Evolutionary conservation across 2,888 invertebrate genomes (phyloP), one percentile per base, ranked within the genome.

Genomic region (Onthophagus sagittarius): DNA sequence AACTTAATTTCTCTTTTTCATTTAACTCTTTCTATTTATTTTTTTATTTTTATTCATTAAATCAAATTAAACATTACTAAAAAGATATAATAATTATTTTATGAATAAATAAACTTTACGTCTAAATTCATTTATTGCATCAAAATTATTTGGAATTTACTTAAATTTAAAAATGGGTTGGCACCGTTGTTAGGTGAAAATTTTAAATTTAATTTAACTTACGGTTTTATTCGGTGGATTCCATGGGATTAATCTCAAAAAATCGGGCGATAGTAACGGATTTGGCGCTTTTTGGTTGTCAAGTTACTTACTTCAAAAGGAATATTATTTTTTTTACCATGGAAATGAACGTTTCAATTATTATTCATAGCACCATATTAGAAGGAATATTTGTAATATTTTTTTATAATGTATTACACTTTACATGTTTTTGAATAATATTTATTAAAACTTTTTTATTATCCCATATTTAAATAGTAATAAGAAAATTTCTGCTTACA

Each of bases 1-100:
- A 53, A 53, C 39, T 1, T 53, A 53, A 23, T 53, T 15, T 87
- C 83, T 81, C 90, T 92, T 65, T 92, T 86, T 72, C 91, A 83
- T 76, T 88, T 88, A 64, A 91, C 90, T 15, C 98, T 87, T 0
- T 86, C 81, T 76, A 89, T 88, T 23, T 98, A 83, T 84, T 97
- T 93, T 1, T 71, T 90, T 89, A 70, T 53, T 53, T 53, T 53
- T 53, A 11, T 53, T 33, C n/a, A n/a, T n/a, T n/a, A n/a, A n/a
- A n/a, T n/a, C n/a, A n/a, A n/a, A n/a, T n/a, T n/a, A n/a, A n/a
- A n/a, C n/a, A 23, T 23, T 23, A 23, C 23, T 3, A 23, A 1
- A 23, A 1, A 23, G 23, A 23, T 2, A 23, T 23, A 23, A 23
- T 23, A 23, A 23, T 23, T 23, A 23, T 23, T 23, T 3, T 23